A percentile compares a stretch with the other conserved stretches of the same genome.
phyloP scores from a whole-genome alignment of 2,797 vertebrate species.

The Eulemur rubriventer region DNA sequence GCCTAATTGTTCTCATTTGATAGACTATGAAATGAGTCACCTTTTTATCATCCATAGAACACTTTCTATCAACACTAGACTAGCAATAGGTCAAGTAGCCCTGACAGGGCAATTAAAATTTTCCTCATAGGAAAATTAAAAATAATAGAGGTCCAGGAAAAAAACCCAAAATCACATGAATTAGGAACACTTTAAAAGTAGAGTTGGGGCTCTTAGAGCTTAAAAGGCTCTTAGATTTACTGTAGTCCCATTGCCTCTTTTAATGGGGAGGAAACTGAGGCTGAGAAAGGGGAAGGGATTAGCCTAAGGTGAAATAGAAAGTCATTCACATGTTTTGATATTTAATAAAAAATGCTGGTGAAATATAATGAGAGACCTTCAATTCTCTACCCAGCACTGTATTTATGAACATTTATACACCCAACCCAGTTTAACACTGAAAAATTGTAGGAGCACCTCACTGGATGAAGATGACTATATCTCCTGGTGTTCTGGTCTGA shows the following conservation, averaged over 20 bases:
- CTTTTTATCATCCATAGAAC: background rate
- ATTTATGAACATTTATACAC: conserved; percentile 5
- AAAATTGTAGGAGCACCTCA: background rate
- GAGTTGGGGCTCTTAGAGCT: background rate
- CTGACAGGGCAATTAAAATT: background rate
- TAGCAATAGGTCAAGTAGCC: background rate
- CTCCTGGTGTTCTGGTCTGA: background rate
- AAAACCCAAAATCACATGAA: background rate
- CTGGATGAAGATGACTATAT: background rate
- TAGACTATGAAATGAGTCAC: background rate
- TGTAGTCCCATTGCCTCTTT: background rate
- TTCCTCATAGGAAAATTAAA: background rate
- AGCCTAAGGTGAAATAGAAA: background rate
- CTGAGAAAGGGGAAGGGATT: background rate
- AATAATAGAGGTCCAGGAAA: background rate
- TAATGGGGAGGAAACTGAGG: background rate
- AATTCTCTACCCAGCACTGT: background rate
- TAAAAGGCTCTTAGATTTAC: background rate
- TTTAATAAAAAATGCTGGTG: background rate
- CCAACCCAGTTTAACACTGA: background rate
- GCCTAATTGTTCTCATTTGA: background rate
- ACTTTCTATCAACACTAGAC: conserved; percentile 13
- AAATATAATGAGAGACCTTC: background rate
- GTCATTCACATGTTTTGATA: background rate
- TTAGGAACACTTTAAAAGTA: background rate